Evolutionary conservation across 2,888 invertebrate genomes (phyloP).

Genomic region (Pammene fasciana): DNA sequence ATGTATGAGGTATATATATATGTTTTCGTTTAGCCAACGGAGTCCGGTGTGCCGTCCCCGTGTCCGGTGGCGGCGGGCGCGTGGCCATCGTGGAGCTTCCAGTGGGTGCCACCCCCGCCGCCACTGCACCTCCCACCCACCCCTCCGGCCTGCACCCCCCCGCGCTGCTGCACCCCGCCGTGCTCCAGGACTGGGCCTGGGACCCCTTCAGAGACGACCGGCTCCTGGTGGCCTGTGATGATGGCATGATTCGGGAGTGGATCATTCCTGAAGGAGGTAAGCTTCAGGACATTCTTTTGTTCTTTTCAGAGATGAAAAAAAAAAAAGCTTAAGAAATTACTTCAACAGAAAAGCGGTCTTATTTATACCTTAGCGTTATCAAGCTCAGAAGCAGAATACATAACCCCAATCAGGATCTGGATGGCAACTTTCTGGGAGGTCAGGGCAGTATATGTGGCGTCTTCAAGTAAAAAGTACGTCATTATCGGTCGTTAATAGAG

Average conservation of each 20-base stretch:
- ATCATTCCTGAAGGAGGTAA: constrained; percentile 84
- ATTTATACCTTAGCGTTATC: too few species aligned
- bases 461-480: too few species aligned
- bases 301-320: too few species aligned
- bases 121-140: constrained; percentile 83
- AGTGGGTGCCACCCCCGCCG: constrained; percentile 55
- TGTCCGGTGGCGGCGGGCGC: constrained; percentile 95
- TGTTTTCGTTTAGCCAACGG: constrained; percentile 90
- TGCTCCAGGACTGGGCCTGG: constrained; percentile 96
- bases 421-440: too few species aligned
- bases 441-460: too few species aligned
- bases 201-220: constrained; percentile 93
- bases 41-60: constrained; percentile 93
- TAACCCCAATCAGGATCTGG: too few species aligned
- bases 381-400: too few species aligned
- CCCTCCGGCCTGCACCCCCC: constrained; percentile 92
- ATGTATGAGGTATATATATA: too few species aligned
- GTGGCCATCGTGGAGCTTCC: constrained; percentile 93
- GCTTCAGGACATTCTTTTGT: neutral
- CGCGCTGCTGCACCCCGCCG: constrained; percentile 94
- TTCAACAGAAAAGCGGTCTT: too few species aligned
- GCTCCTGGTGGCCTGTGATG: constrained; percentile 92
- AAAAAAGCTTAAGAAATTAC: too few species aligned
- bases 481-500: too few species aligned
- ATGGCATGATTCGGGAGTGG: constrained; percentile 90